Evolutionary conservation across 1,140 invertebrate species (phyloP).

Genomic region (Aphaenogaster ashmeadi): DNA sequence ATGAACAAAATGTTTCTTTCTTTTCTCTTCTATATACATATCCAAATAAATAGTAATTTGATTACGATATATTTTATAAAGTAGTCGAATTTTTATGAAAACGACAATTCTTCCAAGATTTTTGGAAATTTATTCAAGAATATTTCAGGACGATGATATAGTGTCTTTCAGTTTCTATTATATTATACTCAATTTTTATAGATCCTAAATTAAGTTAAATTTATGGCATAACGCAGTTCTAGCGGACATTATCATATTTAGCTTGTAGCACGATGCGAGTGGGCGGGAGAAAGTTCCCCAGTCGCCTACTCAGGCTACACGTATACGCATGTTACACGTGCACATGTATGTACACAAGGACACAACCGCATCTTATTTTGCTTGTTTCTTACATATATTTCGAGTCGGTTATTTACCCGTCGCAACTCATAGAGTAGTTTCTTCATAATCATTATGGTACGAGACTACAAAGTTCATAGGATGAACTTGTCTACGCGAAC

Average conservation of each 20-base stretch:
- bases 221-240: conserved; percentile 23
- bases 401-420: conserved; percentile 1
- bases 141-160: neutral
- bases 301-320: conserved; percentile 59
- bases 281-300: conserved; percentile 83
- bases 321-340: neutral
- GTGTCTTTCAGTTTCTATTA: neutral
- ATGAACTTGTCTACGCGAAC: conserved; percentile 3
- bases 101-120: neutral
- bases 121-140: conserved; percentile 2
- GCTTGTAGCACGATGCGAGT: conserved; percentile 68
- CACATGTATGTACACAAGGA: neutral
- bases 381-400: conserved; percentile 33
- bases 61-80: neutral
- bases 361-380: conserved; percentile 37
- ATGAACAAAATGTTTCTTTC: neutral
- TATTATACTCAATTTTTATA: conserved; percentile 8
- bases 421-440: conserved; percentile 7
- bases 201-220: conserved; percentile 38
- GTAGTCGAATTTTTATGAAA: neutral
- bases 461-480: neutral
- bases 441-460: conserved; percentile 1
- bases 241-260: conserved; percentile 55
- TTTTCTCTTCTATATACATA: neutral
- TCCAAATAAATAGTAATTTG: neutral